Base-by-base conservation (phyloP, 2,113 vertebrate genomes). In the Pelobates fuscus region DNA sequence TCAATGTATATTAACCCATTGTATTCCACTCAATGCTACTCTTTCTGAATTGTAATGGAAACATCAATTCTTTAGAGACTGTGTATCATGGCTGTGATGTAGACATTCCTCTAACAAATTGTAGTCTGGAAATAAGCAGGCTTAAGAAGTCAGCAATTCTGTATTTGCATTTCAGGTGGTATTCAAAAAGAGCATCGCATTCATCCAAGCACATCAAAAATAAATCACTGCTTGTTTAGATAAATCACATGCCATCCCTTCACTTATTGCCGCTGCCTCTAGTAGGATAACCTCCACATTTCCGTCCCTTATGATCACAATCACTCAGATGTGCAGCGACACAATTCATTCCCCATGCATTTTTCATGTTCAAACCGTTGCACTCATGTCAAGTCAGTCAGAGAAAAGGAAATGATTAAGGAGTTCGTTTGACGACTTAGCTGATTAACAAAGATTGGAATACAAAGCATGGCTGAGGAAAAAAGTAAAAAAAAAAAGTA, bases 401-500 rank as follows among this genome's bases (percentile, higher is more conserved):
- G 82, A 83, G 84, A 82, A 86, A 86, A 49, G 18, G 77, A 82
- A 83, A 85, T 85, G 86, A 85, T 88, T 90, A 88, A 81, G 69
- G 79, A 78, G 68, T 68, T 80, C 74, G 52, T 85, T 83, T 85
- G 84, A 86, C 0, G 15, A 84, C 78, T 88, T 88, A 81, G 81
- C 82, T 89, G 89, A 91, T 91, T 81, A 89, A 75, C 81, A 81
- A 84, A 86, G 82, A 90, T 89, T 82, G 85, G 88, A 86, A 84
- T 83, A 29, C 83, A 81, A 81, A 84, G 81, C 70, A 23, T 81
- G 84, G 80, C 84, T 85, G 78, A 84, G 41, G 44, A 72, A 57
- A 57, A 65, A 43, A 49, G 17, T 4, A 14, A 14, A 17, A 17
- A 3, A 49, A 49, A 49, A 49, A 15, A 17, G 44, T 49, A 37